These are phyloP conservation scores for Macrotrachela quadricornifera DNA, from an alignment of 1,140 invertebrate species.

Conservation along the genomic window DNA sequence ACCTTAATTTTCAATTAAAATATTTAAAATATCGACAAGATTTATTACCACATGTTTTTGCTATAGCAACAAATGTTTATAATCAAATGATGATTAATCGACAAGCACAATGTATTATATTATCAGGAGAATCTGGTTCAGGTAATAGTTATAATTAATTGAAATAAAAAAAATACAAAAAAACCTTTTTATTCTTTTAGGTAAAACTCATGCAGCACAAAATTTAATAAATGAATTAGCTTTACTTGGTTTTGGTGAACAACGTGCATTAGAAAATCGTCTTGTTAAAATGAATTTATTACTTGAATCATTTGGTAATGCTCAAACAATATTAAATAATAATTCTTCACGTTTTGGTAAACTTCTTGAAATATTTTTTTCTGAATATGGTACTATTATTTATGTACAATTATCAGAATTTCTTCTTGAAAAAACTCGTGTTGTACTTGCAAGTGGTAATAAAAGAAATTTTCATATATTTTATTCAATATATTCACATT, in stretches of 20 bases:
- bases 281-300: conserved; percentile 6
- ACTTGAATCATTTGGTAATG: conserved; percentile 45
- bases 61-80: conserved; percentile 52
- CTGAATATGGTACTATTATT: conserved; percentile 53
- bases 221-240: conserved; percentile 38
- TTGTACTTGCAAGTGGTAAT: conserved; percentile 43
- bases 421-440: conserved; percentile 55
- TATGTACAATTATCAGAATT: conserved; percentile 62
- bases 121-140: conserved; percentile 88
- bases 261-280: conserved; percentile 24
- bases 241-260: conserved; percentile 43
- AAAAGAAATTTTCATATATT: conserved; percentile 67
- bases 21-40: conserved; percentile 53
- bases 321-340: conserved; percentile 50
- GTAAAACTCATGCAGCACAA: conserved; percentile 68
- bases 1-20: conserved; percentile 47
- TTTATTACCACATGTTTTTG: conserved; percentile 63
- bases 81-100: conserved; percentile 56
- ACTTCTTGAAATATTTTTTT: conserved; percentile 59
- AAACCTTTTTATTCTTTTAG: too few species aligned
- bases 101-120: conserved; percentile 63
- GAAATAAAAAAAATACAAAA: too few species aligned
- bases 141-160: conserved; percentile 98
- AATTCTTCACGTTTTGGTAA: conserved; percentile 37
- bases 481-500: conserved; percentile 60